phyloP scores from a whole-genome alignment of 2,797 vertebrate genomes.

The Anomalospiza imberbis region DNA sequence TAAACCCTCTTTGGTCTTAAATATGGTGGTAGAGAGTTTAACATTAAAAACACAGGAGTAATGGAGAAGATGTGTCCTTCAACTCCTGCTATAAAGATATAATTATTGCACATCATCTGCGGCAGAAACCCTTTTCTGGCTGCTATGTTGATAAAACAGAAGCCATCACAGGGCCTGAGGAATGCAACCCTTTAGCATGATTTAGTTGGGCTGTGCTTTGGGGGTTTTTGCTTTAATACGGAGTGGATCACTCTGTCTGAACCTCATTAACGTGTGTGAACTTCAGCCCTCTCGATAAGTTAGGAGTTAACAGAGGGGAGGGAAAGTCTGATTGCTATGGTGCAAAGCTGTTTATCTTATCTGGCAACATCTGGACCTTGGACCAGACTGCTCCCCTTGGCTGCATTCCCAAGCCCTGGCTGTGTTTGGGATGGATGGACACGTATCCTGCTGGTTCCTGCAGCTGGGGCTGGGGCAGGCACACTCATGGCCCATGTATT shows the following conservation, averaged over 20 bases:
- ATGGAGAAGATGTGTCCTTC: not conserved
- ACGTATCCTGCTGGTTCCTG: not conserved
- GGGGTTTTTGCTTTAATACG: not conserved
- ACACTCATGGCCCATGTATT: accelerated
- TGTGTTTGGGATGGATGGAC: not conserved
- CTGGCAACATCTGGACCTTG: not conserved
- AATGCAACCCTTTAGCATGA: not conserved
- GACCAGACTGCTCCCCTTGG: not conserved
- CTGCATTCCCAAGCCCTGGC: not conserved
- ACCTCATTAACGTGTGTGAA: not conserved
- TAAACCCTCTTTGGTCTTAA: not conserved
- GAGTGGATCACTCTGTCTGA: not conserved
- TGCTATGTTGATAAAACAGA: not conserved
- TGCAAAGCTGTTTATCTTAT: not conserved
- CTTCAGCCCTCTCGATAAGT: not conserved
- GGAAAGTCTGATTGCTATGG: accelerated
- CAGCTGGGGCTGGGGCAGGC: not conserved
- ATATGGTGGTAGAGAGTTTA: not conserved
- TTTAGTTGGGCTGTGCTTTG: not conserved
- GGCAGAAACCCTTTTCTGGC: not conserved
- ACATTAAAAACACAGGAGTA: not conserved
- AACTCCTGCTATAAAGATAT: not conserved
- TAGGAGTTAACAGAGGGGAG: not conserved
- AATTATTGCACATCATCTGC: not conserved
- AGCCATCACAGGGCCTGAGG: not conserved